These are phyloP conservation scores for Oncorhynchus masou DNA, from an alignment of 2,113 vertebrate species.

Conservation along the genomic window DNA sequence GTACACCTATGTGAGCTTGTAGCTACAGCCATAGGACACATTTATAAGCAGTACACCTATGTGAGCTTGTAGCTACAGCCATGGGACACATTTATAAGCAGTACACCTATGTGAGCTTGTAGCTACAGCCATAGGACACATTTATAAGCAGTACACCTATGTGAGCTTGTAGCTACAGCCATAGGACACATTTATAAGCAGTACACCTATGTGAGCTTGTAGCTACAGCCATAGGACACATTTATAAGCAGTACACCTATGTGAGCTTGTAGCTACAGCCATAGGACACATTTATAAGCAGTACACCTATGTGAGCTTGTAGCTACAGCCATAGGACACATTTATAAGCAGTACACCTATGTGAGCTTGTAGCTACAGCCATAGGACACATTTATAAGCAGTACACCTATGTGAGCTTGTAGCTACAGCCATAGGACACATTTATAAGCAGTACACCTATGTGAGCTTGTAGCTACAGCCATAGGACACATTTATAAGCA, in stretches of 20 bases:
- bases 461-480: conserved; percentile 80
- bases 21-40: conserved; percentile 81
- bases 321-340: conserved; percentile 81
- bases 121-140: conserved; percentile 81
- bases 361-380: conserved; percentile 80
- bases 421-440: conserved; percentile 81
- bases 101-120: conserved; percentile 49
- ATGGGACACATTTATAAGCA: too few species aligned
- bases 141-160: too few species aligned
- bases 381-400: too few species aligned
- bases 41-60: too few species aligned
- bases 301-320: conserved; percentile 49
- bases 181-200: too few species aligned
- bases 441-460: too few species aligned
- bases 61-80: conserved; percentile 80
- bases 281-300: too few species aligned
- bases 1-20: conserved; percentile 49
- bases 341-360: too few species aligned
- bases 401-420: conserved; percentile 49
- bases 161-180: conserved; percentile 80
- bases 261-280: conserved; percentile 80
- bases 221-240: conserved; percentile 81
- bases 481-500: too few species aligned
- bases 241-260: too few species aligned
- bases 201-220: conserved; percentile 49